Evolutionary conservation across 2,888 invertebrate genomes (phyloP).

Genomic region (Apamea sordens): DNA sequence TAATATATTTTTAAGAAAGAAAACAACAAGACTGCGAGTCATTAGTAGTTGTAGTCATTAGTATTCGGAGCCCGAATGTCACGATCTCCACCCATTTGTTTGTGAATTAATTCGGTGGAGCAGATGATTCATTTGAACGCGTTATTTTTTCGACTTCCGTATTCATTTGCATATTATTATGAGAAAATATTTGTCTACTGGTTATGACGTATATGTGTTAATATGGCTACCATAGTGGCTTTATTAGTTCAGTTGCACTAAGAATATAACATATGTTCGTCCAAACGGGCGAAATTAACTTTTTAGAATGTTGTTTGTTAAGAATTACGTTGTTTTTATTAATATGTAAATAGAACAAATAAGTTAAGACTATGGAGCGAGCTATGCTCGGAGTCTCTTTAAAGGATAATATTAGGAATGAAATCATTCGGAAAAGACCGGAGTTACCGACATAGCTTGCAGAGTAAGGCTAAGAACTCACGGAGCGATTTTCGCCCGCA

Average conservation of each 20-base stretch:
- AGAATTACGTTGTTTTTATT: too few species aligned
- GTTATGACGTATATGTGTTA: too few species aligned
- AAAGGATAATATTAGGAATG: too few species aligned
- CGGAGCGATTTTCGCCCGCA: too few species aligned
- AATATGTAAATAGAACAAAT: too few species aligned
- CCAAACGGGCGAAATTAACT: not conserved
- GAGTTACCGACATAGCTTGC: too few species aligned
- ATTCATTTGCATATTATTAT: not conserved
- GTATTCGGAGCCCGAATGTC: not conserved
- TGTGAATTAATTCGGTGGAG: not conserved
- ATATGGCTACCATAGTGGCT: too few species aligned
- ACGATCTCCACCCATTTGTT: not conserved
- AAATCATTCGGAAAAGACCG: too few species aligned
- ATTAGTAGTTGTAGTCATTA: slow-evolving; percentile 28
- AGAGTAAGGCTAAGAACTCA: too few species aligned
- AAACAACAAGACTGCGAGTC: not conserved
- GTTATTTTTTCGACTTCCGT: slow-evolving; percentile 4
- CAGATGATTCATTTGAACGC: not conserved
- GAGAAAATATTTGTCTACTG: not conserved
- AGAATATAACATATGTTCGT: not conserved
- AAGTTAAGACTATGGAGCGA: too few species aligned
- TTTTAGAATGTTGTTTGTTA: not conserved
- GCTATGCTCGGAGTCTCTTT: too few species aligned
- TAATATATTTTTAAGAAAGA: not conserved
- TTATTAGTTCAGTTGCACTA: not conserved